phyloP scores from a whole-genome alignment of 2,888 invertebrate genomes.

The Poecilus cupreus region DNA sequence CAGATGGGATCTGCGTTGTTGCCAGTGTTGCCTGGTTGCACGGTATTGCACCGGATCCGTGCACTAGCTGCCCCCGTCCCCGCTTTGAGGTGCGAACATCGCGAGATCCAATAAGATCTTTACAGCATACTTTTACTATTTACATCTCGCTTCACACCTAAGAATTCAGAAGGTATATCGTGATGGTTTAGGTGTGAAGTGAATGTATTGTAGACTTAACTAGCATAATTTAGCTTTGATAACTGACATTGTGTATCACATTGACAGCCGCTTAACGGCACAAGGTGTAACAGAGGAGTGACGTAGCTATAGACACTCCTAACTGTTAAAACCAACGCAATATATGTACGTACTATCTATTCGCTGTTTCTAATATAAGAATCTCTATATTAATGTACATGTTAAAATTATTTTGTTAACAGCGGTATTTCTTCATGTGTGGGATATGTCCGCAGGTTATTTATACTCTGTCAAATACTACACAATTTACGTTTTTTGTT shows the following conservation, averaged over 20 bases:
- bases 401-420: slow-evolving; percentile 44
- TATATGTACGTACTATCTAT: neutral
- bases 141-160: no score
- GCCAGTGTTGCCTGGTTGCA: slow-evolving; percentile 45
- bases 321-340: neutral
- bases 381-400: slow-evolving; percentile 8
- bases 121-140: no score
- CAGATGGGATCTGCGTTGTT: slow-evolving; percentile 39
- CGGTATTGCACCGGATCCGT: neutral
- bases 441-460: slow-evolving; percentile 40
- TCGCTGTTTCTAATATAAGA: neutral
- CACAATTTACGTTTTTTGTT: neutral
- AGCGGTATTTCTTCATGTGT: slow-evolving; percentile 36
- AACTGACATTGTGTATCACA: slow-evolving; percentile 1
- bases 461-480: neutral
- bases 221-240: neutral
- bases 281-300: neutral
- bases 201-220: neutral
- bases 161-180: no score
- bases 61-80: neutral
- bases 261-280: slow-evolving; percentile 1
- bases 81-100: slow-evolving; percentile 41
- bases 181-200: no score
- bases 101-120: no score
- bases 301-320: neutral